Percentiles rank a stretch among this genome's conserved stretches.
Conservation (phyloP, 1,140 invertebrate genomes). For the Eulimnadia texana region DNA sequence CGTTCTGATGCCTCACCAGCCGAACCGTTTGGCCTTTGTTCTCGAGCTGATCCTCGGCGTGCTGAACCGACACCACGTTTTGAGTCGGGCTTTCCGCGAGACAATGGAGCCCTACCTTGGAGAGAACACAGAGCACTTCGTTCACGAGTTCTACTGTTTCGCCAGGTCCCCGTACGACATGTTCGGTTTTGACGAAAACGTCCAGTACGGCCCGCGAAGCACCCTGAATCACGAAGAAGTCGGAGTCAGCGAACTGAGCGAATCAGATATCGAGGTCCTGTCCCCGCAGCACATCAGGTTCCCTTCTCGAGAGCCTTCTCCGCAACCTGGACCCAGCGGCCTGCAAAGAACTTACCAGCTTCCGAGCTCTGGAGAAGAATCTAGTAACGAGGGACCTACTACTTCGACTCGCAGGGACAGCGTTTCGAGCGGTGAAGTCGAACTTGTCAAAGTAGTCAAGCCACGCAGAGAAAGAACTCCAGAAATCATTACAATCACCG, state of each 20-base stretch:
- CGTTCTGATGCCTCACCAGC: conserved; percentile 40
- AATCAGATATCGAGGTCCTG: conserved; percentile 4
- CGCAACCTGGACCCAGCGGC: conserved; percentile 14
- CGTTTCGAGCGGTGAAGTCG: conserved; percentile 14
- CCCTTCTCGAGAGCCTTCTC: conserved; percentile 21
- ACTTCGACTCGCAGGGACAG: neutral
- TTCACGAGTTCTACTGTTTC: conserved; percentile 77
- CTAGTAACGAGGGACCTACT: conserved; percentile 20
- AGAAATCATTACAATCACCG: conserved; percentile 34
- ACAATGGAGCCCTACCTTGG: conserved; percentile 30
- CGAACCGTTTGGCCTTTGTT: conserved; percentile 26
- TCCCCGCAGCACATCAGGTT: neutral
- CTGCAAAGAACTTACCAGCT: neutral
- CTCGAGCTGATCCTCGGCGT: conserved; percentile 31
- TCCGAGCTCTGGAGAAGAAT: conserved; percentile 22
- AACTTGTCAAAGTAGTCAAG: conserved; percentile 36
- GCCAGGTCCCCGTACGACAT: conserved; percentile 71
- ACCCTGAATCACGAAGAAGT: neutral
- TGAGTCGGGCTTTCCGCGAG: conserved; percentile 30
- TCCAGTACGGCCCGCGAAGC: conserved; percentile 25
- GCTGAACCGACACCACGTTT: conserved; percentile 30
- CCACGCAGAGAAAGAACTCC: conserved; percentile 37
- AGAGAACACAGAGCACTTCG: conserved; percentile 27
- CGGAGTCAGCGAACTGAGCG: neutral
- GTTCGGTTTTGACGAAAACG: conserved; percentile 39